Base-by-base conservation (phyloP, 2,888 invertebrate genomes). In the Meloe dianella region DNA sequence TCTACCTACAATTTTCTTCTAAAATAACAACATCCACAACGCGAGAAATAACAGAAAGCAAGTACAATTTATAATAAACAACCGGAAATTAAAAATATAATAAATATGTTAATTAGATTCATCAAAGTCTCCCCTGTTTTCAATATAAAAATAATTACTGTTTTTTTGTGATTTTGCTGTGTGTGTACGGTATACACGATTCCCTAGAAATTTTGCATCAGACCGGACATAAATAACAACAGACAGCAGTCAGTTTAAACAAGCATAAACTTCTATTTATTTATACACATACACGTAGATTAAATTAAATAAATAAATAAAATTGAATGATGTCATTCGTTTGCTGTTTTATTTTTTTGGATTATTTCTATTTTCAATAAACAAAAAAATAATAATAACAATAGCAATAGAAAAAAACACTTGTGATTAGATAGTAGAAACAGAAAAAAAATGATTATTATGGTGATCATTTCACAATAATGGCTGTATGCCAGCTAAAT, bases 41-140 rank as follows among this genome's bases (percentile, higher is more conserved):
- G n/a, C n/a, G n/a, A n/a, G n/a, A n/a, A n/a, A n/a, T n/a, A 41
- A 35, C 35, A 35, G 14, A 10, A 35, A 35, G 14, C 0, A 35
- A 41, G n/a, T n/a, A n/a, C 1, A 54, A 65, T 59, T 65, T 65
- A 35, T 47, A 54, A 57, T 38, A 54, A 47, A 24, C 51, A 59
- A 30, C 59, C 60, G 66, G 60, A 63, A 66, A 66, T 62, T 66
- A 66, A 38, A 47, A 59, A 54, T 38, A 60, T 66, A 17, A 41
- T 41, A 66, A 59, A 66, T 59, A 59, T 59, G 61, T 58, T 66
- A 66, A 62, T 66, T 66, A 62, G 17, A 58, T 24, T 22, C 20
- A 29, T 20, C 20, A 20, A 20, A 54, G 1, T 14, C 1, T 54
- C 24, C 24, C 14, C 24, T 54, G 9, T 54, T 2, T 24, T 24